Evolutionary conservation across 2,113 vertebrate genomes (phyloP), one percentile per base, ranked within the genome.

Genomic region (Anser brachyrhynchus): DNA sequence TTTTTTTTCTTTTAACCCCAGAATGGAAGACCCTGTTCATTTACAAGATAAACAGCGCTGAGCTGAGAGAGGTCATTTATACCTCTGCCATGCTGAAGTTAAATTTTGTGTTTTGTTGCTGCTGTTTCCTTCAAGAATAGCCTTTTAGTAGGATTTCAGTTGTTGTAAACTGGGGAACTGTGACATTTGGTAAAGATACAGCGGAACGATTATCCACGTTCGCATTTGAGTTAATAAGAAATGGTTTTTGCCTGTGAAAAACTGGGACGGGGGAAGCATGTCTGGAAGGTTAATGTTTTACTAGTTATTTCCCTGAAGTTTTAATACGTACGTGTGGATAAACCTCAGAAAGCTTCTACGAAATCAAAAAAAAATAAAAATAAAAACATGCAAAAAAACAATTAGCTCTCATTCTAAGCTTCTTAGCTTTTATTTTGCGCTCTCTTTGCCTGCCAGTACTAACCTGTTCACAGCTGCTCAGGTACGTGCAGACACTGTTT

Each of bases 401-500:
- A 59, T 73, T 14, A 28, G 17, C 52, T 55, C 37, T 35, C 11
- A 1, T n/a, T 92, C 35, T 84, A 3, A 2, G 16, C 61, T 52
- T 52, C 61, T 87, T 35, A 61, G 51, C 43, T 74, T 41, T 33
- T 64, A 10, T 86, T 96, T 94, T 84, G 20, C 2, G 6, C 31
- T 62, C 33, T 8, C 61, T 49, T 66, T 83, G 26, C 22, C 70
- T 29, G 1, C 3, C 0, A 0, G 0, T 70, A 12, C 37, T 18
- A 3, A 83, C 70, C n/a, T n/a, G 25, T 55, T 84, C n/a, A 7
- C 57, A 78, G 83, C 80, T 67, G 51, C 31, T 14, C 44, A 93
- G 90, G 95, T 90, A 31, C 44, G 69, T 76, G 92, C 92, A 86
- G 76, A 2, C 89, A 37, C 70, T 78, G 90, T 55, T 96, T 71